Evolutionary conservation across 2,888 invertebrate species (phyloP), one percentile per base, ranked within the genome.

Genomic region (Apantesis nais): DNA sequence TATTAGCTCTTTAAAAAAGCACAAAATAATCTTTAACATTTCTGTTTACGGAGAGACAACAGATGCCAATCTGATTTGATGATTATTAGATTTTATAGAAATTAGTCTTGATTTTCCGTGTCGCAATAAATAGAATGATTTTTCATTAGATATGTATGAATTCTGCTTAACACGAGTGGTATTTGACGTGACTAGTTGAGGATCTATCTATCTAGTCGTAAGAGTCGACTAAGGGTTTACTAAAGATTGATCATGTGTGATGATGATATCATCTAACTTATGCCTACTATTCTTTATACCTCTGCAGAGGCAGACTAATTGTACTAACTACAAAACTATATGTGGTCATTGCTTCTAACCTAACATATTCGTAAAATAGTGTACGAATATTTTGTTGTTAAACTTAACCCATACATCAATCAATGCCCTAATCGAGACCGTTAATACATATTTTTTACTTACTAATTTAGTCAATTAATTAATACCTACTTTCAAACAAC

Each of bases 401-500:
- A 58, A 29, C 58, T 16, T 25, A 11, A 25, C 29, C 4, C 58
- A 58, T 16, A 29, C 16, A 29, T 29, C 2, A 58, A 25, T 29
- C 58, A 14, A 25, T 55, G 29, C 14, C 25, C 29, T 58, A 58
- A 48, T 29, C 25, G 58, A 58, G 14, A 58, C 14, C 5, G 29
- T 58, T 29, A 55, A 55, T 44, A 31, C 7, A 25, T n/a, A 44
- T 63, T 25, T 16, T 16, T 39, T 16, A 31, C 44, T 31, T 44
- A 41, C 44, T 34, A 14, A 52, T 65, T 48, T n/a, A 34, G 22
- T 48, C 31, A 48, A 48, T 48, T 65, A 29, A 44, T 52, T 65
- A 67, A 44, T 55, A 68, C 52, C 52, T 55, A 16, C 72, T 68
- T 68, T 72, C 66, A 19, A 72, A 72, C 68, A 68, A 68, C 72